Conservation (phyloP, 1,140 invertebrate species). For the Temnothorax longispinosus region DNA sequence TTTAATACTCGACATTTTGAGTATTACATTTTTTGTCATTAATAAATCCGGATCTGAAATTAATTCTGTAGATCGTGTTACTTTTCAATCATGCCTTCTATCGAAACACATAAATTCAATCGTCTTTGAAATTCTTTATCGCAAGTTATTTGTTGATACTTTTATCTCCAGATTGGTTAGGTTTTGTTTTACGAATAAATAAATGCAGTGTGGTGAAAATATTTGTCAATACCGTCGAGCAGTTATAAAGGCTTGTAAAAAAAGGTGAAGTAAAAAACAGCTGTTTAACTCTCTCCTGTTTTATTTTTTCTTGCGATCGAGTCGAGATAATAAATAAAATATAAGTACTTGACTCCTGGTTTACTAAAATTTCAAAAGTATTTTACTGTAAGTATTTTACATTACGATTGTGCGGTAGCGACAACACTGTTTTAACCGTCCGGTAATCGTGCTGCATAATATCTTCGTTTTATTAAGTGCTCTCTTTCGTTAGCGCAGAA, state of each 20-base stretch:
- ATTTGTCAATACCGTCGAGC: not conserved
- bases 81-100: not conserved
- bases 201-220: not conserved
- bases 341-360: not conserved
- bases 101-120: not conserved
- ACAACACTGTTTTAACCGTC: not conserved
- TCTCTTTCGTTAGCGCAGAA: constrained; percentile 28
- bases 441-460: constrained; percentile 44
- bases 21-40: not conserved
- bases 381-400: constrained; percentile 2
- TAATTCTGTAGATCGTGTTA: not conserved
- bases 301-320: not conserved
- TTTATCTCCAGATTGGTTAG: not conserved
- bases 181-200: not conserved
- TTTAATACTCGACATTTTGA: not conserved
- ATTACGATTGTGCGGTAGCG: constrained; percentile 12
- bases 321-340: constrained; percentile 8
- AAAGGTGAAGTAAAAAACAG: not conserved
- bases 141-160: not conserved
- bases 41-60: not conserved
- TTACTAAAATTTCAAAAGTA: constrained; percentile 20
- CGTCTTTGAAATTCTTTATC: not conserved
- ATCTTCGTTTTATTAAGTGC: constrained; percentile 53
- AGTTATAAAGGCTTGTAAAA: no score
- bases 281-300: not conserved